Evolutionary conservation across 2,113 vertebrate genomes (phyloP).

Genomic region (Emydocephalus ijimae): DNA sequence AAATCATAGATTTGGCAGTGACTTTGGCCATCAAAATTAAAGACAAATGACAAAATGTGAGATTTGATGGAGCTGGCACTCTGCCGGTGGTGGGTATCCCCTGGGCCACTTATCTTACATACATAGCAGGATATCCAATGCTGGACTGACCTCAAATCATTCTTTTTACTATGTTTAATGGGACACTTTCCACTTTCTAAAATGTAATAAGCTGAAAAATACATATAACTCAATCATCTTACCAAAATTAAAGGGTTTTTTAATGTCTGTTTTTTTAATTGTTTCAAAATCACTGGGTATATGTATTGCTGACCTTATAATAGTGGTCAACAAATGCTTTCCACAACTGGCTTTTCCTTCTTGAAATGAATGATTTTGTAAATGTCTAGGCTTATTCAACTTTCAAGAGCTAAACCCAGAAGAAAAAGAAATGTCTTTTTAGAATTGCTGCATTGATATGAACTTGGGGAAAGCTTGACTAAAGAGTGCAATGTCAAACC

Average conservation of each 20-base stretch:
- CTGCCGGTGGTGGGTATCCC: neutral
- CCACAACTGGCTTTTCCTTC: neutral
- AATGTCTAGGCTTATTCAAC: neutral
- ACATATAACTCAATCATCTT: neutral
- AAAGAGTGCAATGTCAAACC: neutral
- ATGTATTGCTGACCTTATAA: neutral
- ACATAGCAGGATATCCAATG: neutral
- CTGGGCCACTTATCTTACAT: neutral
- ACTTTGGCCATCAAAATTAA: neutral
- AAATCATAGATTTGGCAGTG: neutral
- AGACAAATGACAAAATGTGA: neutral
- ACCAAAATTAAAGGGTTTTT: neutral
- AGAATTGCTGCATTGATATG: neutral
- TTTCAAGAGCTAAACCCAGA: neutral
- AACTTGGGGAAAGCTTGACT: neutral
- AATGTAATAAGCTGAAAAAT: neutral
- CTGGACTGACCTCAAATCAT: neutral
- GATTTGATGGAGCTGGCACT: neutral
- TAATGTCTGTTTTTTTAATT: neutral
- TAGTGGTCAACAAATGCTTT: neutral
- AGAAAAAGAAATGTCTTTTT: neutral
- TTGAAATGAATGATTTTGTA: neutral
- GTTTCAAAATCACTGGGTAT: neutral
- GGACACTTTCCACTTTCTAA: neutral
- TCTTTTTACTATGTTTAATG: neutral